Percentiles rank a stretch among this genome's conserved stretches.
phyloP scores from a whole-genome alignment of 2,113 vertebrate species.

The Dascyllus trimaculatus region DNA sequence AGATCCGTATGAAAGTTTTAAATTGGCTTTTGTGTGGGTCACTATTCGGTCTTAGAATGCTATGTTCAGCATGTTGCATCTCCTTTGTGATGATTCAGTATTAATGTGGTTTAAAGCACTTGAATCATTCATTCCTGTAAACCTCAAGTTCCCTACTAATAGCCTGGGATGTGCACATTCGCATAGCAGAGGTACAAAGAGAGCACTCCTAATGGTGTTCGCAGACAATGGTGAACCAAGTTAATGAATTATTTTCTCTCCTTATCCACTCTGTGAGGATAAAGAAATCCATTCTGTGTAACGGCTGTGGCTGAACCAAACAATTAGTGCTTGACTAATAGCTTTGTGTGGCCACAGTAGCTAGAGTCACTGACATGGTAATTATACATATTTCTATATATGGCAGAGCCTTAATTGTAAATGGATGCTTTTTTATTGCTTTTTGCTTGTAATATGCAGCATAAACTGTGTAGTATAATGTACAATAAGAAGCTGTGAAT shows the following conservation, averaged over 20 bases:
- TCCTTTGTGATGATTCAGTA: slow-evolving; percentile 10
- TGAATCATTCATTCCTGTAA: slow-evolving; percentile 16
- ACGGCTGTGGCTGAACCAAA: neutral
- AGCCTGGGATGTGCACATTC: neutral
- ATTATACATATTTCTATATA: neutral
- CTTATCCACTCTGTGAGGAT: slow-evolving; percentile 22
- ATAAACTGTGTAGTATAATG: too few relatives aligned
- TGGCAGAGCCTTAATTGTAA: neutral
- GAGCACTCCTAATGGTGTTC: neutral
- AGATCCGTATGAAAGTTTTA: slow-evolving; percentile 22
- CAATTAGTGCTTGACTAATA: slow-evolving; percentile 8
- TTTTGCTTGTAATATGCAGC: too few relatives aligned
- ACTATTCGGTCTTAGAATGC: neutral
- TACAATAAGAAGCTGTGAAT: too few relatives aligned
- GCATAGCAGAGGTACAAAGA: neutral
- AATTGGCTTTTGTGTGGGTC: slow-evolving; percentile 18
- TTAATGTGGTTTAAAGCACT: slow-evolving; percentile 30
- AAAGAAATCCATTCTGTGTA: slow-evolving; percentile 23
- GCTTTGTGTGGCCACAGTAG: neutral
- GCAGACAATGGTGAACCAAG: slow-evolving; percentile 8
- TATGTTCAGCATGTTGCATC: neutral
- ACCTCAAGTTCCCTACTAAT: neutral
- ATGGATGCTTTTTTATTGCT: neutral
- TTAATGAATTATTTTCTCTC: slow-evolving; percentile 16
- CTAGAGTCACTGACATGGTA: slow-evolving; percentile 16